Conservation (phyloP, 2,113 vertebrate genomes). For the Siphamia tubifer region DNA sequence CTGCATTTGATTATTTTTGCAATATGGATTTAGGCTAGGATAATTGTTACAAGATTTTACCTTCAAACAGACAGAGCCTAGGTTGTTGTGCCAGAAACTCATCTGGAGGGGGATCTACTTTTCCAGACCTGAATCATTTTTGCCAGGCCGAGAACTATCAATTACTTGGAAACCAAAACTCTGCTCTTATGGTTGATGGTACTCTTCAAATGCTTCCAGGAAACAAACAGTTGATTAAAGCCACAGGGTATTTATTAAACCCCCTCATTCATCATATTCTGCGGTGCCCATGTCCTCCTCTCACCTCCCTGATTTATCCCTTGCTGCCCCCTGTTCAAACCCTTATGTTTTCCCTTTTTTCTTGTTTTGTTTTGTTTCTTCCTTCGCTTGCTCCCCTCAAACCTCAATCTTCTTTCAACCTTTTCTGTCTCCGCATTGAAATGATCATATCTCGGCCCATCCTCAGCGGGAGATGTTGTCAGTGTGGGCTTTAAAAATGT, state of each 20-base stretch:
- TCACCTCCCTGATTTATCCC: slow-evolving; percentile 6
- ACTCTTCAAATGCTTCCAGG: slow-evolving; percentile 31
- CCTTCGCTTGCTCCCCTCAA: not conserved
- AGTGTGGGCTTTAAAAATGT: slow-evolving; percentile 60
- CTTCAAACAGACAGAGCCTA: not conserved
- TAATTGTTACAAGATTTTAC: slow-evolving; percentile 1
- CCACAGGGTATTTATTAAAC: slow-evolving; percentile 57
- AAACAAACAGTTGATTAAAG: slow-evolving; percentile 49
- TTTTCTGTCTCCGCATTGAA: not conserved
- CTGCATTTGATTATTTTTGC: not conserved
- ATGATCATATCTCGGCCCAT: slow-evolving; percentile 7
- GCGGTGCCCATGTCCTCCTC: slow-evolving; percentile 20
- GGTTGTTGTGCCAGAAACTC: not conserved
- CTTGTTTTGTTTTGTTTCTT: not conserved
- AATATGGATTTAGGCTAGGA: not conserved
- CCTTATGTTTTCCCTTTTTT: not conserved
- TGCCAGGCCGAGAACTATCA: slow-evolving; percentile 10
- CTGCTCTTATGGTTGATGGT: slow-evolving; percentile 1
- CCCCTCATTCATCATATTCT: slow-evolving; percentile 54
- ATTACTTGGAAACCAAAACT: slow-evolving; percentile 2
- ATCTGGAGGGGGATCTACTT: slow-evolving; percentile 26
- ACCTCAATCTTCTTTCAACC: not conserved
- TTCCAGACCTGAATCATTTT: slow-evolving; percentile 23
- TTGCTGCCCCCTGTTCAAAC: not conserved
- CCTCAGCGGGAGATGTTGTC: slow-evolving; percentile 21